Base-by-base conservation (phyloP, 2,888 invertebrate genomes). In the Eilema sororculum region DNA sequence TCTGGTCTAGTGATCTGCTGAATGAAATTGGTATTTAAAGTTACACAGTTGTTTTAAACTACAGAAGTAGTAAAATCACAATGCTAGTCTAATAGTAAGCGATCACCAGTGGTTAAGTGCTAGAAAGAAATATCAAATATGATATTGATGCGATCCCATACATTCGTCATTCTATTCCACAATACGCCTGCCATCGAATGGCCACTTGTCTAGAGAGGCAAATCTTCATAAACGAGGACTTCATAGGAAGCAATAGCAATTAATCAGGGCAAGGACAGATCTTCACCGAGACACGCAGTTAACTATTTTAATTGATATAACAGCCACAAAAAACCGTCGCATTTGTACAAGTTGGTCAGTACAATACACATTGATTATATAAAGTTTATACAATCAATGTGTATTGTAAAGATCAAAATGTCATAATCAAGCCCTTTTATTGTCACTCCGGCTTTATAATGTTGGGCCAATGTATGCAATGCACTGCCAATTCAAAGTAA, bases 211-310 rank as follows among this genome's bases (percentile, higher is more conserved):
- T n/a, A n/a, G n/a, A n/a, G n/a, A n/a, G n/a, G n/a, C n/a, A n/a
- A n/a, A n/a, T n/a, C n/a, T n/a, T n/a, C n/a, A n/a, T n/a, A n/a
- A n/a, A n/a, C n/a, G n/a, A n/a, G n/a, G n/a, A n/a, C n/a, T n/a
- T n/a, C 10, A 37, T 41, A 71, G 69, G 72, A 74, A 69, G 62
- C 67, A 58, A 72, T 52, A 28, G 61, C 77, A 77, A 77, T 78
- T 78, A 77, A 77, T 78, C 77, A 77, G 73, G 41, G 60, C 83
- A 78, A 83, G 79, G 81, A 67, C 78, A 52, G 22, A 73, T 33
- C 67, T 70, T 73, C 72, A 81, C 73, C 46, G 73, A 69, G 75
- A 81, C 16, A 74, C 76, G 72, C 77, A 67, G 65, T 30, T 63
- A 72, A 75, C 24, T 61, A 56, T 75, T 71, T 74, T 80, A 83